Base-by-base conservation (phyloP, 2,888 invertebrate species). In the Diploptera punctata region DNA sequence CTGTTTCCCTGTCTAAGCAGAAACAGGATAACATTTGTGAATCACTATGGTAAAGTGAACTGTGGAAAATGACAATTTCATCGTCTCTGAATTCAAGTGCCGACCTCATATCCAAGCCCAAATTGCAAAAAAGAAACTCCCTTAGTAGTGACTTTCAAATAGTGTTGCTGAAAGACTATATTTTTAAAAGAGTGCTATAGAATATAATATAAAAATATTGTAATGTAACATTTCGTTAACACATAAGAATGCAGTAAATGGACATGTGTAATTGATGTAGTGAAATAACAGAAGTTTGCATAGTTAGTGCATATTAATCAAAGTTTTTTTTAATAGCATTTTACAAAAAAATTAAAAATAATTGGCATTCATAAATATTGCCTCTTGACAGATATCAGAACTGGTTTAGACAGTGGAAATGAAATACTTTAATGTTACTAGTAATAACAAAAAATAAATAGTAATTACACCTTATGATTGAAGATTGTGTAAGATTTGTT, bases 1-100 rank as follows among this genome's bases (percentile, higher is more conserved):
- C 57, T 24, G 0, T 54, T 26, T 3, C 19, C 54, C 57, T 57
- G 33, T 33, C 29, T n/a, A n/a, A 29, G 1, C 13, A 21, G 19
- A 52, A 52, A 52, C 52, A 57, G 57, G n/a, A 7, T 57, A 24
- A 52, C 13, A 52, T 52, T 10, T 24, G 5, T 7, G 5, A 33
- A 33, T 33, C 10, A 33, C n/a, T n/a, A n/a, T n/a, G n/a, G n/a
- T n/a, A n/a, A n/a, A n/a, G n/a, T n/a, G n/a, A n/a, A n/a, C n/a
- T n/a, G n/a, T n/a, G n/a, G n/a, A n/a, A n/a, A n/a, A n/a, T n/a
- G n/a, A n/a, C n/a, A n/a, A n/a, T n/a, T n/a, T n/a, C n/a, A n/a
- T n/a, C n/a, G n/a, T n/a, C n/a, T n/a, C n/a, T n/a, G n/a, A 29
- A 24, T 29, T 57, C 57, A 57, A 57, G 57, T 57, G 57, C 57